Conservation (phyloP, 2,113 vertebrate species). For the Oxygymnocypris stewartii region DNA sequence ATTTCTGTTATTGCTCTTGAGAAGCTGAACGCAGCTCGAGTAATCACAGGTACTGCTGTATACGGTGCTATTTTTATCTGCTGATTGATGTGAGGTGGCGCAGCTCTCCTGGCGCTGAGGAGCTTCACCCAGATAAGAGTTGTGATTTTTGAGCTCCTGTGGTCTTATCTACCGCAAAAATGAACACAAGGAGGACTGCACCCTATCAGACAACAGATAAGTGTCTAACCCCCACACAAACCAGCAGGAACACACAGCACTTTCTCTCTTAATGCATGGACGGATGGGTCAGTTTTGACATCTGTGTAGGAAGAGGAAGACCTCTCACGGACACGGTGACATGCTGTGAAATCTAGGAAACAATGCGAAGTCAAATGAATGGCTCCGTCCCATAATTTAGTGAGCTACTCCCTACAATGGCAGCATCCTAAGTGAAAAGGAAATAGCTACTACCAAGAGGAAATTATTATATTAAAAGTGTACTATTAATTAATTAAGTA, state of each 20-base stretch:
- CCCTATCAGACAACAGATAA: constrained; percentile 50
- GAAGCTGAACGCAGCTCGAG: constrained; percentile 29
- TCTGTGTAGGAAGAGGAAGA: background rate
- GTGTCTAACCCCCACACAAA: constrained; percentile 25
- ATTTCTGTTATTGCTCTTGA: constrained; percentile 36
- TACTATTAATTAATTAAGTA: background rate
- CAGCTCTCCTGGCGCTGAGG: constrained; percentile 14
- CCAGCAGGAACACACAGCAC: constrained; percentile 10
- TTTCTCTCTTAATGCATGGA: background rate
- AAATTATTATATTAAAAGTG: background rate
- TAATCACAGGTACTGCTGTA: constrained; percentile 28
- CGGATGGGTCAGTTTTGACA: background rate
- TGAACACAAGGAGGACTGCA: constrained; percentile 44
- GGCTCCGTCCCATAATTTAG: background rate
- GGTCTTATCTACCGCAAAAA: constrained; percentile 56
- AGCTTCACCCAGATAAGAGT: constrained; percentile 51
- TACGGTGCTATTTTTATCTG: constrained; percentile 49
- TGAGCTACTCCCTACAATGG: background rate
- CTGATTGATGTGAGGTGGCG: constrained; percentile 46
- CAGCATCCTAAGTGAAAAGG: background rate
- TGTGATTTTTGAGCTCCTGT: constrained; percentile 46
- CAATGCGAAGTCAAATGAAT: background rate
- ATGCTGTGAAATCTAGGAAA: background rate
- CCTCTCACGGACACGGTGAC: background rate
- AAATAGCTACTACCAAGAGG: background rate